phyloP scores from a whole-genome alignment of 2,113 vertebrate species.

The Phyllostomus discolor region DNA sequence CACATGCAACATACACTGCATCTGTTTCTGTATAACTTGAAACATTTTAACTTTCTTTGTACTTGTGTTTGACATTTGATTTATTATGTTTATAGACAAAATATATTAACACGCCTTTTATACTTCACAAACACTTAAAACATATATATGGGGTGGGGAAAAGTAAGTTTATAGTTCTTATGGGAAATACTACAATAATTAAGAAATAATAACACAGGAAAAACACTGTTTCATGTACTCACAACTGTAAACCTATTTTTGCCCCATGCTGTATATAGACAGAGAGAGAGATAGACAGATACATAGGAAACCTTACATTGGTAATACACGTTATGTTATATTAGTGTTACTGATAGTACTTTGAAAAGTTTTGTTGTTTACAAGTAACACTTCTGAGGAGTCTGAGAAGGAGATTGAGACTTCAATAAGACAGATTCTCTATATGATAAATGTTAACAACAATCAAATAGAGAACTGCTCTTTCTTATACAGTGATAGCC shows the following conservation, averaged over 20 bases:
- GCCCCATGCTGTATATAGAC: background rate
- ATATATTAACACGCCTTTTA: background rate
- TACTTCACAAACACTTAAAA: background rate
- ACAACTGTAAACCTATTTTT: background rate
- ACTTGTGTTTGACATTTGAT: background rate
- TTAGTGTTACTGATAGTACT: background rate
- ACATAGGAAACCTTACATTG: background rate
- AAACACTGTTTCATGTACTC: background rate
- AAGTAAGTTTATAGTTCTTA: background rate
- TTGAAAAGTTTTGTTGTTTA: background rate
- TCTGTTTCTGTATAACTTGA: background rate
- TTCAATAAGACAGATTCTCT: background rate
- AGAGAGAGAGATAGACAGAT: background rate
- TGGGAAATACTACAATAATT: background rate
- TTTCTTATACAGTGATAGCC: background rate
- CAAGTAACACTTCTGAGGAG: background rate
- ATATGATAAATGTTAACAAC: background rate
- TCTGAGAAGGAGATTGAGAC: background rate
- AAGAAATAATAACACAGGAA: background rate
- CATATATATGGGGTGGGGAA: background rate
- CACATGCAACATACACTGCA: background rate
- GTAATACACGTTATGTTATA: background rate
- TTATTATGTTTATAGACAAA: background rate
- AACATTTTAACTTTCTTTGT: background rate
- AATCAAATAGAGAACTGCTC: background rate